phyloP scores from a whole-genome alignment of 2,888 invertebrate genomes.

The Phortica okadai region DNA sequence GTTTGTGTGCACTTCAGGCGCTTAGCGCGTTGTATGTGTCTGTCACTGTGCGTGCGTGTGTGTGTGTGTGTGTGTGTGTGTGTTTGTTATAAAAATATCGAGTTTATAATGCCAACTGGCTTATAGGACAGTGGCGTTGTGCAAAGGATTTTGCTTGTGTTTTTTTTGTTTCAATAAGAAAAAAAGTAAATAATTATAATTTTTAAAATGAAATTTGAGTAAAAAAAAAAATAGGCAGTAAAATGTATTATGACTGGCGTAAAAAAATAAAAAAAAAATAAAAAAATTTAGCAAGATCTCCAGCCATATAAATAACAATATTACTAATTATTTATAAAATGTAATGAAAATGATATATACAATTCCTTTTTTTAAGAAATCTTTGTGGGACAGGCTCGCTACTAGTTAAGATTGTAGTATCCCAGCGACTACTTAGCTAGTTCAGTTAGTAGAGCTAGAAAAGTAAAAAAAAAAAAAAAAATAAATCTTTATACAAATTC shows the following conservation, averaged over 20 bases:
- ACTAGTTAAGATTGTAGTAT: no score
- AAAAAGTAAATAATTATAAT: neutral
- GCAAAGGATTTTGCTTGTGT: neutral
- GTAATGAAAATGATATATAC: no score
- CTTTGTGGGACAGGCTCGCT: no score
- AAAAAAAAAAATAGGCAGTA: no score
- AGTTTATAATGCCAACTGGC: conserved; percentile 68
- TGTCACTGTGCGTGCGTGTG: conserved; percentile 52
- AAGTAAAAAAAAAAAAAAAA: neutral
- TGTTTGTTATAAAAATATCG: conserved; percentile 66
- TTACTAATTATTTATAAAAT: neutral
- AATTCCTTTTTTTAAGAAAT: no score
- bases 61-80: conserved; percentile 48
- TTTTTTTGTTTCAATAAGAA: neutral
- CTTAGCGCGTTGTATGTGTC: conserved; percentile 38
- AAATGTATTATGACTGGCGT: no score
- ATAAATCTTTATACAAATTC: neutral
- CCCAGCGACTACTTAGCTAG: no score
- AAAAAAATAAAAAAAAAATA: neutral
- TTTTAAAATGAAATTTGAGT: neutral
- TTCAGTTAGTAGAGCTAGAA: no score
- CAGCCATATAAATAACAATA: no score
- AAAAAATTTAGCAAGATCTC: no score
- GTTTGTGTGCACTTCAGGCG: conserved; percentile 52
- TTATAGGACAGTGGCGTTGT: conserved; percentile 59